phyloP scores from a whole-genome alignment of 2,797 vertebrate species.

The Poeciliopsis gracilis region DNA sequence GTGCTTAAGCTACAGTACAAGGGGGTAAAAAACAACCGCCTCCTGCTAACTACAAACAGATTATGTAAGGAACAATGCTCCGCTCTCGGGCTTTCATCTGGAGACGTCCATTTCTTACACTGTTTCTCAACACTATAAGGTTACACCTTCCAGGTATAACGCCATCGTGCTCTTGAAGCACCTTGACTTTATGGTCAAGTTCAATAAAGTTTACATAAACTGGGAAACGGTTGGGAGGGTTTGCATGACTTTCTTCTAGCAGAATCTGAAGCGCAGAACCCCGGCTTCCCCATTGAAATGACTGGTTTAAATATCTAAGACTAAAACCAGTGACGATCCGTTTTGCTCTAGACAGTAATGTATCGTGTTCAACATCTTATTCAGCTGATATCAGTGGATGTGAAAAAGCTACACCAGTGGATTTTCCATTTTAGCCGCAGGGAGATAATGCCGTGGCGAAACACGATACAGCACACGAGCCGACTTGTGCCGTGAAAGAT shows the following conservation, averaged over 20 bases:
- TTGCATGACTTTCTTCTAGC: not conserved
- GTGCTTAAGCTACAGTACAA: slow-evolving; percentile 79
- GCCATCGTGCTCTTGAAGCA: slow-evolving; percentile 43
- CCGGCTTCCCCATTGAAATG: no score
- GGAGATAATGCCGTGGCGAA: slow-evolving; percentile 34
- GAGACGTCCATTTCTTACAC: slow-evolving; percentile 47
- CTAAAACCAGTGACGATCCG: slow-evolving; percentile 85
- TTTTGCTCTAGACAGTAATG: slow-evolving; percentile 57
- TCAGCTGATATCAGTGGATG: slow-evolving; percentile 1
- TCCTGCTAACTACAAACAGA: slow-evolving; percentile 78
- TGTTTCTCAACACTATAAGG: slow-evolving; percentile 69
- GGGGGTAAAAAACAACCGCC: slow-evolving; percentile 81
- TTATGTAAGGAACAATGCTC: slow-evolving; percentile 61
- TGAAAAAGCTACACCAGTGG: slow-evolving; percentile 14
- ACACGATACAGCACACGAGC: slow-evolving; percentile 48
- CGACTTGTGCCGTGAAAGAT: slow-evolving; percentile 55
- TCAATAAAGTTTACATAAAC: slow-evolving; percentile 22
- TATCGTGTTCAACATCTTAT: not conserved
- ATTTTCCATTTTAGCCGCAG: slow-evolving; percentile 53
- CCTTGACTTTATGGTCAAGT: slow-evolving; percentile 42
- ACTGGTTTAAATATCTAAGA: slow-evolving; percentile 26
- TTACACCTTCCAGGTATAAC: slow-evolving; percentile 67
- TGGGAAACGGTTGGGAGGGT: slow-evolving; percentile 4
- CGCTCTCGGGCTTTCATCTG: slow-evolving; percentile 63
- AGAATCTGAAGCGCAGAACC: not conserved